Evolutionary conservation across 2,113 vertebrate genomes (phyloP).

Genomic region (Lagopus leucura): DNA sequence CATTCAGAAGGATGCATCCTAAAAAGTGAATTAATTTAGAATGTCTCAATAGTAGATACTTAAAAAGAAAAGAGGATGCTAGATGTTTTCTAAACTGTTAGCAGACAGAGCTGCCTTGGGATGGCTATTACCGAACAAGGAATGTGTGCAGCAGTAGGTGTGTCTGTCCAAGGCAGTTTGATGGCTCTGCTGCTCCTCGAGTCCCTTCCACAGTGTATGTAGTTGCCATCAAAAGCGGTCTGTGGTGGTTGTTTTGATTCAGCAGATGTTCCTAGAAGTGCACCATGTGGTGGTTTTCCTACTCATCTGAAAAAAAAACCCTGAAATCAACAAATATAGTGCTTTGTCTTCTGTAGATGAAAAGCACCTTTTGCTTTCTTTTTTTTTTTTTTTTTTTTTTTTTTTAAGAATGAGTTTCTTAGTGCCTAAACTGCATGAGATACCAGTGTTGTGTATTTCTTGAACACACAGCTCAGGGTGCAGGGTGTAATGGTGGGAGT

Average conservation of each 20-base stretch:
- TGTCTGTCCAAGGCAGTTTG: neutral
- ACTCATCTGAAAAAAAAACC: neutral
- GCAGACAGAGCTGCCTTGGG: neutral
- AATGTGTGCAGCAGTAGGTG: neutral
- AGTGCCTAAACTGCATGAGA: neutral
- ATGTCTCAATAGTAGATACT: neutral
- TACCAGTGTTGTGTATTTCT: neutral
- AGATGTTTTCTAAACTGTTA: conserved; percentile 16
- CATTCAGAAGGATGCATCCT: neutral
- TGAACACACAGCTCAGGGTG: neutral
- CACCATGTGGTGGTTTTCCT: neutral
- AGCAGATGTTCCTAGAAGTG: neutral
- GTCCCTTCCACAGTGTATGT: neutral
- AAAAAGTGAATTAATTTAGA: conserved; percentile 27
- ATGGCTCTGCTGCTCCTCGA: neutral
- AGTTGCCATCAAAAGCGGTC: neutral
- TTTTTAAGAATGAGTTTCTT: neutral
- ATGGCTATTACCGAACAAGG: neutral
- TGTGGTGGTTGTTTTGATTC: neutral
- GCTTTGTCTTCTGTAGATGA: neutral
- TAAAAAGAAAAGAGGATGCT: neutral
- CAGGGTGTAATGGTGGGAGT: neutral
- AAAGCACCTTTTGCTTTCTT: neutral
- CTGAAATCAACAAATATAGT: neutral
- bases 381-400: too few relatives aligned